A percentile compares a stretch with the other conserved stretches of the same genome.
phyloP scores from a whole-genome alignment of 2,888 invertebrate genomes.

The Parnassius mnemosyne region DNA sequence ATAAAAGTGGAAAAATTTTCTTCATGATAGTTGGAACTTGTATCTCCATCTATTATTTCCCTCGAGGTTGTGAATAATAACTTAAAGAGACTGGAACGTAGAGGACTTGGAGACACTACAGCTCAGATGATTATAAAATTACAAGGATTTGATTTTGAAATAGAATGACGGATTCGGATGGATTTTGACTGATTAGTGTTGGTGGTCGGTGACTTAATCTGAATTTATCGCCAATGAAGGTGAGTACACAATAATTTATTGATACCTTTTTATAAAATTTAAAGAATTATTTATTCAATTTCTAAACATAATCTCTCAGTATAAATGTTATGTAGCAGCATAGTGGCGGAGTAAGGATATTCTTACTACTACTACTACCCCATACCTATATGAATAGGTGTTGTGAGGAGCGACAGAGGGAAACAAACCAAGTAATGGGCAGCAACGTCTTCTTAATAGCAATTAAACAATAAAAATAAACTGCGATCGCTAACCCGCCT shows the following conservation, averaged over 20 bases:
- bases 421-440: no score
- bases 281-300: no score
- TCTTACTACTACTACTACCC: no score
- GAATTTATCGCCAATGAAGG: constrained; percentile 3
- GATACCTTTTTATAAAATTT: no score
- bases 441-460: no score
- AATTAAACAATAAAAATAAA: no score
- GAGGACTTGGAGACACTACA: constrained; percentile 48
- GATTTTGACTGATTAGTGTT: not conserved
- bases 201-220: not conserved
- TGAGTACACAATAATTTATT: not conserved
- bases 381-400: no score
- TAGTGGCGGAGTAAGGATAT: no score
- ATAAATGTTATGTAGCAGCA: no score
- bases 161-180: constrained; percentile 13
- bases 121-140: constrained; percentile 44
- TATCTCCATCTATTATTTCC: constrained; percentile 60
- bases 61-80: constrained; percentile 72
- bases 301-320: no score
- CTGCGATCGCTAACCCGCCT: no score
- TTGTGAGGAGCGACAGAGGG: no score
- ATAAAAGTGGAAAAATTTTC: constrained; percentile 24
- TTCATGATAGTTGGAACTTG: constrained; percentile 46
- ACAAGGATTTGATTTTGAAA: constrained; percentile 4
- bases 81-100: constrained; percentile 59